Evolutionary conservation across 2,113 vertebrate genomes (phyloP).

Genomic region (Delphinus delphis): DNA sequence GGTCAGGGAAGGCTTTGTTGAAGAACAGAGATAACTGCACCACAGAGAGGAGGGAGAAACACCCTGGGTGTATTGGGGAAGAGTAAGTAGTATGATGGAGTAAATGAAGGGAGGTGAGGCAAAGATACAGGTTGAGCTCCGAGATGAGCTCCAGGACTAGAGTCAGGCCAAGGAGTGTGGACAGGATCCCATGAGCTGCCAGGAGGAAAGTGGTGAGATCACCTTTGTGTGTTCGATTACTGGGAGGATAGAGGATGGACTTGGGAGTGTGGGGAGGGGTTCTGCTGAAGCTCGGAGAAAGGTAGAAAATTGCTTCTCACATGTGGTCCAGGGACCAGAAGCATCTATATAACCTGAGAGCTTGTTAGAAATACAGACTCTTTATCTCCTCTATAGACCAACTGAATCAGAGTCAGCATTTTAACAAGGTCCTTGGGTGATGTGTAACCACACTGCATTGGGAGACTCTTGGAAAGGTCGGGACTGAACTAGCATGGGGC

Average conservation of each 20-base stretch:
- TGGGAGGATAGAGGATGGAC: not conserved
- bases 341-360: not conserved
- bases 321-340: not conserved
- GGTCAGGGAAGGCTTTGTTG: not conserved
- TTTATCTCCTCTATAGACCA: not conserved
- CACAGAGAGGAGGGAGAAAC: not conserved
- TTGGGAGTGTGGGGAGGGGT: rapidly evolving
- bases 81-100: not conserved
- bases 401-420: not conserved
- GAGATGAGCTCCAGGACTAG: not conserved
- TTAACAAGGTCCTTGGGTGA: not conserved
- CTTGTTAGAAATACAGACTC: not conserved
- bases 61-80: rapidly evolving
- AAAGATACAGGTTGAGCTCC: not conserved
- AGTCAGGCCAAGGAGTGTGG: not conserved
- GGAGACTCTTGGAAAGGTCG: not conserved
- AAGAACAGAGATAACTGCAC: not conserved
- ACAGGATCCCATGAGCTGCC: not conserved
- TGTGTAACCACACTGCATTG: not conserved
- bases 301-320: not conserved
- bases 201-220: not conserved
- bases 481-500: not conserved
- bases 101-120: not conserved
- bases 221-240: not conserved
- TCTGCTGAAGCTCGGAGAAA: not conserved